Percentiles rank a stretch among this genome's conserved stretches.
phyloP scores from a whole-genome alignment of 2,888 invertebrate genomes.

The Tolmerus cingulatus region DNA sequence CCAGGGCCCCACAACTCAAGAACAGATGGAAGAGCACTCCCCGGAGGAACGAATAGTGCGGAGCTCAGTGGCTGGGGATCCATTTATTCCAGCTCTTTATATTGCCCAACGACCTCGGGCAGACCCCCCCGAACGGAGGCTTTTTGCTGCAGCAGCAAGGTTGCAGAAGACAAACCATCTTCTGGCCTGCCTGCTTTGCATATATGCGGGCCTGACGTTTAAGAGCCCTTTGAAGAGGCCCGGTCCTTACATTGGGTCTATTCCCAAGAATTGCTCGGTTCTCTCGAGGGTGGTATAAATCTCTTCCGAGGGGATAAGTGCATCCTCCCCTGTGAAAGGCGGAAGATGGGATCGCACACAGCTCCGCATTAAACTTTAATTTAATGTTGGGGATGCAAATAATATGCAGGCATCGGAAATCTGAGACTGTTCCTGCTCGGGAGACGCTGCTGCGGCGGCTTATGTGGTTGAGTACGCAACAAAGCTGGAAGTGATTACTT shows the following conservation, averaged over 20 bases:
- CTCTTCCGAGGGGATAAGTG: conserved; percentile 20
- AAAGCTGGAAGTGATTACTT: background rate
- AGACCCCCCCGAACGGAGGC: background rate
- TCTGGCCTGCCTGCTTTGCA: conserved; percentile 1
- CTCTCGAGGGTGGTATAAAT: conserved; percentile 17
- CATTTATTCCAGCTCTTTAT: conserved; percentile 23
- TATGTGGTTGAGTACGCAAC: conserved; percentile 16
- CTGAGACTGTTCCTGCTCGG: conserved; percentile 12
- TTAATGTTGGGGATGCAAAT: conserved; percentile 38
- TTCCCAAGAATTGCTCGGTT: background rate
- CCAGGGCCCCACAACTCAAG: conserved; percentile 7
- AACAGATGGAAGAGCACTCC: conserved; percentile 1
- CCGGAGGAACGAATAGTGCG: background rate
- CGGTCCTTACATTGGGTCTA: background rate
- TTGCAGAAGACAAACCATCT: conserved; percentile 11
- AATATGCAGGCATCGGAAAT: conserved; percentile 37
- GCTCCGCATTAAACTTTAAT: conserved; percentile 37
- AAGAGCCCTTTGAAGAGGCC: conserved; percentile 1
- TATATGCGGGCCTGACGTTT: background rate
- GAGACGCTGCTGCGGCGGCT: background rate
- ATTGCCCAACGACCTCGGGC: background rate
- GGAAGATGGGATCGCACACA: conserved; percentile 30
- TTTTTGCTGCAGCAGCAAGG: conserved; percentile 23
- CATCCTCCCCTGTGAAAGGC: conserved; percentile 27
- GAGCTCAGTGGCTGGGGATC: conserved; percentile 15